These are phyloP conservation scores for Mayetiola destructor DNA, from an alignment of 2,888 invertebrate genomes.

Conservation along the genomic window DNA sequence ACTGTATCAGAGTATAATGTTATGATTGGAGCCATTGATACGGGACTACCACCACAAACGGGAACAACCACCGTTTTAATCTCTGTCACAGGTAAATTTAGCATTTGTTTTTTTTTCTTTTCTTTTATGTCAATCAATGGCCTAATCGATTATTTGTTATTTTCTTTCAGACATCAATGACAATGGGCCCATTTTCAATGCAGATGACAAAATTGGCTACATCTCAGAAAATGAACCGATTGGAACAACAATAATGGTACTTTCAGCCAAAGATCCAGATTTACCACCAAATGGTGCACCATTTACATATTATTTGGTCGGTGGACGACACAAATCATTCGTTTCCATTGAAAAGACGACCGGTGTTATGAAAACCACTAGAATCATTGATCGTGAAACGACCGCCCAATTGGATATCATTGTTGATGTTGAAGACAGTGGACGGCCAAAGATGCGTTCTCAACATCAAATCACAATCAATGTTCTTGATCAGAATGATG, in stretches of 20 bases:
- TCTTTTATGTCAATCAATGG: not conserved
- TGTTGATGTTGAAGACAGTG: constrained; percentile 80
- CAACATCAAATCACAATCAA: constrained; percentile 61
- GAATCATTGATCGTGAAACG: constrained; percentile 66
- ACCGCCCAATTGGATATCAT: constrained; percentile 58
- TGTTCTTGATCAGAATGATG: constrained; percentile 80
- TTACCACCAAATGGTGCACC: constrained; percentile 82
- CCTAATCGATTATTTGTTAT: too few relatives aligned
- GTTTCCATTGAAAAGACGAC: constrained; percentile 66
- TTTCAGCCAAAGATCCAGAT: constrained; percentile 81
- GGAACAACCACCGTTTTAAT: constrained; percentile 77
- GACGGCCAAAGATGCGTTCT: constrained; percentile 66
- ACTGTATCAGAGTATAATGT: constrained; percentile 56
- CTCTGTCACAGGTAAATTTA: constrained; percentile 38
- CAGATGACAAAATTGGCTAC: constrained; percentile 54
- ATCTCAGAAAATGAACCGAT: constrained; percentile 78
- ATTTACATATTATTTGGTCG: constrained; percentile 64
- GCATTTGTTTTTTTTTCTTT: not conserved
- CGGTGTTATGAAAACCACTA: constrained; percentile 64
- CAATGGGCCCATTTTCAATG: constrained; percentile 74
- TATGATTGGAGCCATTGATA: constrained; percentile 75
- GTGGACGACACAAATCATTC: constrained; percentile 60
- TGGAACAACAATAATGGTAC: constrained; percentile 65
- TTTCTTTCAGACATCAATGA: constrained; percentile 70
- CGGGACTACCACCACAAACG: constrained; percentile 77